Base-by-base conservation (phyloP, 1,140 invertebrate species). In the Drosophila sturtevanti region DNA sequence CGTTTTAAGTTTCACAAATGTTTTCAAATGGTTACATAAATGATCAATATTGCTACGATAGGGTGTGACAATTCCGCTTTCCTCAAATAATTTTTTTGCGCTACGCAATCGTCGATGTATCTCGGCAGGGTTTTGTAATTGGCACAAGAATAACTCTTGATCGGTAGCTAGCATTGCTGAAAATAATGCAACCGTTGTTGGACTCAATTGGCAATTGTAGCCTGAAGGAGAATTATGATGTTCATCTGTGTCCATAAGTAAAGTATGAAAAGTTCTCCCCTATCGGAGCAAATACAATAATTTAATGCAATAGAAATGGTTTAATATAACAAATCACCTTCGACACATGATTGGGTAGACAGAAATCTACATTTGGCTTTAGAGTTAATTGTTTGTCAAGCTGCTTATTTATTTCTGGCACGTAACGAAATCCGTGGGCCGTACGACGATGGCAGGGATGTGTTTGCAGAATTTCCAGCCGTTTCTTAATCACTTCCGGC, bases 71-170 rank as follows among this genome's bases (percentile, higher is more conserved):
- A n/a, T n/a, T 38, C 48, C 0, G 34, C 76, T 63, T 27, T 55
- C 41, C 18, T 74, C 63, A 18, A 78, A 78, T 6, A 21, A 60
- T 12, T 67, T 21, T 31, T 75, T 78, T 7, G 67, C 72, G 0
- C 11, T n/a, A 7, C 51, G 72, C 55, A 78, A 31, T 1, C 72
- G 67, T 1, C 1, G n/a, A 14, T 64, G 52, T 6, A 78, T 51
- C 31, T 63, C 34, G 1, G 9, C 21, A 12, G 24, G 12, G 22
- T 34, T 16, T 11, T 55, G 60, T 59, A 67, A 0, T n/a, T 70
- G 37, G 4, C 41, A 51, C 5, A 24, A 12, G 1, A 68, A 63
- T 16, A 71, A n/a, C 37, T 78, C 72, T 38, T 16, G 3, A 27
- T 75, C 24, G 1, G 18, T 71, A 2, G 76, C 67, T 1, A 78